These are phyloP conservation scores for Dioctria rufipes DNA, from an alignment of 2,888 invertebrate species.

Conservation along the genomic window DNA sequence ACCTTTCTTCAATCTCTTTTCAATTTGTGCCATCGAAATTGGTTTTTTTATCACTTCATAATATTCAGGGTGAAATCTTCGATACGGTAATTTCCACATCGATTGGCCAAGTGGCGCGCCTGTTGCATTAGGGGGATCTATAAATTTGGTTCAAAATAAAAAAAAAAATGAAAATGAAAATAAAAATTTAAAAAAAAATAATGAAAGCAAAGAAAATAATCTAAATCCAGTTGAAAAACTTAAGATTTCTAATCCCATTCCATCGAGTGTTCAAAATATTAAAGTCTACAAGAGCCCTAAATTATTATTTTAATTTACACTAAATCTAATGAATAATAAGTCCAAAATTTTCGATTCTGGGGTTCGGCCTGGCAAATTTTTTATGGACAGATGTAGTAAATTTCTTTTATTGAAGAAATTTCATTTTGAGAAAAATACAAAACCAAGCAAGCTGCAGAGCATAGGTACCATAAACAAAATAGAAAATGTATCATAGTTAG, in stretches of 20 bases:
- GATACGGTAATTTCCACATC: slow-evolving; percentile 93
- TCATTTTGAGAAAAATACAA: no score
- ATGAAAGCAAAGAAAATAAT: slow-evolving; percentile 46
- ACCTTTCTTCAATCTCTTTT: slow-evolving; percentile 85
- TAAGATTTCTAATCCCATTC: neutral
- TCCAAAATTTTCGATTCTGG: no score
- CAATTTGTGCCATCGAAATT: slow-evolving; percentile 93
- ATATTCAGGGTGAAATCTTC: slow-evolving; percentile 95
- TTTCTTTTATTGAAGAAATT: no score
- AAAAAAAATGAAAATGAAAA: slow-evolving; percentile 59
- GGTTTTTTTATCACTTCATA: slow-evolving; percentile 97
- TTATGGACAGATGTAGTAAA: no score
- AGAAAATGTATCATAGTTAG: no score
- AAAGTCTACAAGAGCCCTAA: no score
- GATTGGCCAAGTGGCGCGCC: slow-evolving; percentile 92
- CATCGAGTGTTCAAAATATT: no score
- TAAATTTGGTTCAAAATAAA: slow-evolving; percentile 59
- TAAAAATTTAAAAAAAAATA: slow-evolving; percentile 57
- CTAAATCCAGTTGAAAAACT: neutral
- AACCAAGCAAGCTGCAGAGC: no score
- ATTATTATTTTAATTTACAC: no score
- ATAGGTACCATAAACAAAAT: no score
- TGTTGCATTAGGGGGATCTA: slow-evolving; percentile 71
- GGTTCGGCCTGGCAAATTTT: no score
- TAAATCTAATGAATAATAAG: no score